Percentiles rank a stretch among this genome's conserved stretches.
These are phyloP conservation scores for Diadumene lineata DNA, from an alignment of 92 coral and sea anemone species.

Conservation along the genomic window DNA sequence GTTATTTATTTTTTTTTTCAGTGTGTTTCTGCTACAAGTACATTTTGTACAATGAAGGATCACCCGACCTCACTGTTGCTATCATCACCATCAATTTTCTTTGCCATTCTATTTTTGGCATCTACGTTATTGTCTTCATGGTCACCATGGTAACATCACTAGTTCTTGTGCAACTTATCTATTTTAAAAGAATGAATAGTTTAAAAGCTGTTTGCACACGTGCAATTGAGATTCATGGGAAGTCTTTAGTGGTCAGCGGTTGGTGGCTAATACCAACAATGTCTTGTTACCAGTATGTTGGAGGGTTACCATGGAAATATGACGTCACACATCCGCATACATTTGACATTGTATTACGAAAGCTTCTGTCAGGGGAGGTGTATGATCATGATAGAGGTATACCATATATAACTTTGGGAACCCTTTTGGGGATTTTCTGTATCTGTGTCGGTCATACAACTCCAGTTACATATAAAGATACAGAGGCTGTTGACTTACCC, in stretches of 20 bases:
- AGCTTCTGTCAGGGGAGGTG: slow-evolving; percentile 57
- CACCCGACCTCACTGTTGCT: slow-evolving; percentile 37
- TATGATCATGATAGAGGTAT: slow-evolving; percentile 56
- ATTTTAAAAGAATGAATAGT: not conserved
- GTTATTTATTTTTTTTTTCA: slow-evolving; percentile 13
- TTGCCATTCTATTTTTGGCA: slow-evolving; percentile 64
- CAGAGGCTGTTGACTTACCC: not conserved
- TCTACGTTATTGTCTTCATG: slow-evolving; percentile 50
- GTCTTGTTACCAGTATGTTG: slow-evolving; percentile 44
- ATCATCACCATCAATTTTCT: slow-evolving; percentile 55
- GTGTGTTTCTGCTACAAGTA: slow-evolving; percentile 57
- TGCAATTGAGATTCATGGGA: slow-evolving; percentile 40
- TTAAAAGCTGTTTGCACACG: slow-evolving; percentile 15
- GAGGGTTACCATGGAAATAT: slow-evolving; percentile 75
- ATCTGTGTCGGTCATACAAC: slow-evolving; percentile 28
- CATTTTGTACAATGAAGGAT: slow-evolving; percentile 46
- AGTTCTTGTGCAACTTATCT: slow-evolving; percentile 15
- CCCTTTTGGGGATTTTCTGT: slow-evolving; percentile 40
- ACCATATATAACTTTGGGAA: slow-evolving; percentile 55
- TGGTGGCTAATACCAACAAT: slow-evolving; percentile 74
- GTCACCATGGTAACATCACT: slow-evolving; percentile 44
- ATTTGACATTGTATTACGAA: slow-evolving; percentile 39
- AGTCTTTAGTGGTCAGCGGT: slow-evolving; percentile 27
- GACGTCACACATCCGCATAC: slow-evolving; percentile 50
- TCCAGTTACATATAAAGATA: too few species aligned